Evolutionary conservation across 2,797 vertebrate genomes (phyloP), one percentile per base, ranked within the genome.

Genomic region (Australoheros facetus): DNA sequence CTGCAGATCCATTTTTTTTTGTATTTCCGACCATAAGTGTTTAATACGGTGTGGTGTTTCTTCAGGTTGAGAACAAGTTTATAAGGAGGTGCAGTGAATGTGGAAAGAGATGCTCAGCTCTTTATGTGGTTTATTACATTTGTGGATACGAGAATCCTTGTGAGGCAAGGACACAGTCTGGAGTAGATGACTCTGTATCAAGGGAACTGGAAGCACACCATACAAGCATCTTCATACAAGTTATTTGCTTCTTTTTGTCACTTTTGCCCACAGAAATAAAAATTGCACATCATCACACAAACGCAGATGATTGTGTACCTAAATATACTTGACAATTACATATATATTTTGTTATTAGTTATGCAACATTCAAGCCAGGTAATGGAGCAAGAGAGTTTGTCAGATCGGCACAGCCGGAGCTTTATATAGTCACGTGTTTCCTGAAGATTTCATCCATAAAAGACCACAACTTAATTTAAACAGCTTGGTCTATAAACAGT

Each of bases 101-200:
- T 45, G 8, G 64, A 78, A 69, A 62, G 42, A 76, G 48, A 75
- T 66, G 69, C 21, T 71, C 13, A 9, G 12, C 32, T 59, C 39
- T 51, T 17, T 73, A 69, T 77, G 71, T 69, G 48, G 37, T 73
- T 80, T 62, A 57, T 79, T 48, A 55, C 56, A 75, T 77, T 9
- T 51, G 66, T 34, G 30, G 64, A 53, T 76, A 53, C 28, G 54
- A 4, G 75, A 75, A 59, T 51, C 30, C 56, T 57, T 72, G 23
- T 64, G 78, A 69, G 80, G 64, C 56, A 73, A 64, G 11, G 48
- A 71, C 70, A 73, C 28, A 57, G 45, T 55, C 69, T 57, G 14
- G 58, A 79, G 42, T 30, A n/a, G 19, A 78, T 77, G 54, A 79
- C 23, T 77, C 53, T 71, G 39, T 11, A 64, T 10, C 10, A 51